These are phyloP conservation scores for Brachyhypopomus gauderio DNA, from an alignment of 2,113 vertebrate species.

Conservation along the genomic window DNA sequence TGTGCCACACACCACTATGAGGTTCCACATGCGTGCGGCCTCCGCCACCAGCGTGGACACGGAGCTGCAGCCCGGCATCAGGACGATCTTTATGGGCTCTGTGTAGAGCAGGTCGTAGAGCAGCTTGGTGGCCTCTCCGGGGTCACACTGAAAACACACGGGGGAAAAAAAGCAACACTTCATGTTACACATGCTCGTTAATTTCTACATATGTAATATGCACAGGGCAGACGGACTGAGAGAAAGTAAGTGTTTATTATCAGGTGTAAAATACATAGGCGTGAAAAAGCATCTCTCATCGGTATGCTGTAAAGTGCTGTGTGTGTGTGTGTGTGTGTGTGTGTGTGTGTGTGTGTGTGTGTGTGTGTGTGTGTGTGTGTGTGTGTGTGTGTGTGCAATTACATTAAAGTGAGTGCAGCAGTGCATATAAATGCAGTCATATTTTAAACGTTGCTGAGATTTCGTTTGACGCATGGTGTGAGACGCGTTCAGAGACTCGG, in stretches of 20 bases:
- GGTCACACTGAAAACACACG: constrained; percentile 81
- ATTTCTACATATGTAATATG: too few species aligned
- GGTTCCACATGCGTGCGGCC: constrained; percentile 95
- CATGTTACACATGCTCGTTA: too few species aligned
- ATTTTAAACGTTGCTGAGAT: constrained; percentile 7
- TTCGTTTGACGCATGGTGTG: neutral
- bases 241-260: too few species aligned
- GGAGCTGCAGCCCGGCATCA: constrained; percentile 93
- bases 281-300: too few species aligned
- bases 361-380: too few species aligned
- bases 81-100: constrained; percentile 93
- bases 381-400: too few species aligned
- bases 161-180: neutral
- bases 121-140: constrained; percentile 90
- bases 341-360: too few species aligned
- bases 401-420: too few species aligned
- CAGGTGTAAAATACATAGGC: too few species aligned
- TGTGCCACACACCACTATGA: constrained; percentile 84
- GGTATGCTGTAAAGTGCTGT: neutral
- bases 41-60: constrained; percentile 93
- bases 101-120: constrained; percentile 95
- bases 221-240: too few species aligned
- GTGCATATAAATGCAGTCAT: constrained; percentile 17
- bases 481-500: neutral
- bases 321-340: too few species aligned